Evolutionary conservation across 2,113 vertebrate species (phyloP).

Genomic region (Tricholaema leucomelas): DNA sequence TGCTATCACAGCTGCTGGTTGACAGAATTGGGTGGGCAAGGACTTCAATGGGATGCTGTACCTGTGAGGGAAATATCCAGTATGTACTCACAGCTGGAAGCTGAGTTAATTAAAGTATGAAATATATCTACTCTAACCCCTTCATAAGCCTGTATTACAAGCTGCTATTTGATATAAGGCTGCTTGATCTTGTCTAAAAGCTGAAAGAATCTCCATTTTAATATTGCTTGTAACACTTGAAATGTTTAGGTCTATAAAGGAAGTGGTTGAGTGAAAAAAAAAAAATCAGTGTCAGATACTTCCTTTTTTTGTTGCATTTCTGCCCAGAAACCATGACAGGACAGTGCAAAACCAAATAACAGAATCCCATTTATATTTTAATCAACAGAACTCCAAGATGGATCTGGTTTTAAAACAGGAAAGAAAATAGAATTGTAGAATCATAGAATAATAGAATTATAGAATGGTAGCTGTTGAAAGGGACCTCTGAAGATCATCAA

Average conservation of each 20-base stretch:
- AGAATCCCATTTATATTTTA: background rate
- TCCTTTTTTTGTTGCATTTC: background rate
- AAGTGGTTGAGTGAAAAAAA: background rate
- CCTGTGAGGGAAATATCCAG: background rate
- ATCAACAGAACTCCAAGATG: background rate
- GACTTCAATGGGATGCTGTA: background rate
- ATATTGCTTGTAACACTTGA: background rate
- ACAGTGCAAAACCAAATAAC: background rate
- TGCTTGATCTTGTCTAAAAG: constrained; percentile 33
- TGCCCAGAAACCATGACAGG: background rate
- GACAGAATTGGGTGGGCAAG: background rate
- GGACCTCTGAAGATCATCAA: too few species aligned
- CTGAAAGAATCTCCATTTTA: background rate
- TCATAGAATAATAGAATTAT: too few species aligned
- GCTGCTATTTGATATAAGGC: constrained; percentile 3
- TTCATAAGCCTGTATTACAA: constrained; percentile 19
- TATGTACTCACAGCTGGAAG: constrained; percentile 26
- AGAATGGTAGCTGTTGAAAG: too few species aligned
- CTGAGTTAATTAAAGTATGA: constrained; percentile 28
- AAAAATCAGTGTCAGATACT: background rate
- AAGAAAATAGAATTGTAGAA: background rate
- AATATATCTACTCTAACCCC: background rate
- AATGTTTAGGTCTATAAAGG: background rate
- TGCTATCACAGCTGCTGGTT: background rate
- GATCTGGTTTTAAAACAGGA: background rate